phyloP scores from a whole-genome alignment of 2,113 vertebrate species.

The Xiphophorus hellerii region DNA sequence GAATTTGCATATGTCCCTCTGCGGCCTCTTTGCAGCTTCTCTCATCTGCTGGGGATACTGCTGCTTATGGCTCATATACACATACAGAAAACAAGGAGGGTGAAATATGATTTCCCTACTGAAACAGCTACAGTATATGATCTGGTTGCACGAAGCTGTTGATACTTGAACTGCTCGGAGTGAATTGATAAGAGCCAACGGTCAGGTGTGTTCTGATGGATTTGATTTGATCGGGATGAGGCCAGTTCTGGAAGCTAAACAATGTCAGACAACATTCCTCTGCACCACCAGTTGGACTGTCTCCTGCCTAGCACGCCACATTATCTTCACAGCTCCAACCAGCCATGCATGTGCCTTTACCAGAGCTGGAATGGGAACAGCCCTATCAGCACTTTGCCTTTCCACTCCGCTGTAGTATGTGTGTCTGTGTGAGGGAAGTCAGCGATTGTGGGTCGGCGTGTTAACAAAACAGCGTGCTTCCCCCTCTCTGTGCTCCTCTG shows the following conservation, averaged over 20 bases:
- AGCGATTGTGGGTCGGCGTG: slow-evolving; percentile 53
- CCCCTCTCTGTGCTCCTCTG: slow-evolving; percentile 40
- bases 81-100: slow-evolving; percentile 36
- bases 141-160: slow-evolving; percentile 22
- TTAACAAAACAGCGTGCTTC: slow-evolving; percentile 70
- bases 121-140: slow-evolving; percentile 32
- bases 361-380: slow-evolving; percentile 61
- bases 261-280: slow-evolving; percentile 68
- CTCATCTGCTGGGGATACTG: slow-evolving; percentile 47
- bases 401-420: slow-evolving; percentile 40
- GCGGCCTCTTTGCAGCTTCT: slow-evolving; percentile 26
- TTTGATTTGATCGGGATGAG: slow-evolving; percentile 25
- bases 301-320: slow-evolving; percentile 60
- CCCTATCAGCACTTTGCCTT: slow-evolving; percentile 73
- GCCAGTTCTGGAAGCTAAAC: slow-evolving; percentile 30
- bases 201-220: slow-evolving; percentile 14
- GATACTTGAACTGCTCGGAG: slow-evolving; percentile 9
- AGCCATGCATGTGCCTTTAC: slow-evolving; percentile 68
- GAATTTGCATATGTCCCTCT: slow-evolving; percentile 59
- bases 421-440: slow-evolving; percentile 26
- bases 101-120: slow-evolving; percentile 36
- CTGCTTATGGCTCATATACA: slow-evolving; percentile 54
- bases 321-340: slow-evolving; percentile 74
- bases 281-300: slow-evolving; percentile 61
- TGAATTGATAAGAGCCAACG: slow-evolving; percentile 18